Evolutionary conservation across 2,888 invertebrate species (phyloP).

Genomic region (Argyra leucocephala): DNA sequence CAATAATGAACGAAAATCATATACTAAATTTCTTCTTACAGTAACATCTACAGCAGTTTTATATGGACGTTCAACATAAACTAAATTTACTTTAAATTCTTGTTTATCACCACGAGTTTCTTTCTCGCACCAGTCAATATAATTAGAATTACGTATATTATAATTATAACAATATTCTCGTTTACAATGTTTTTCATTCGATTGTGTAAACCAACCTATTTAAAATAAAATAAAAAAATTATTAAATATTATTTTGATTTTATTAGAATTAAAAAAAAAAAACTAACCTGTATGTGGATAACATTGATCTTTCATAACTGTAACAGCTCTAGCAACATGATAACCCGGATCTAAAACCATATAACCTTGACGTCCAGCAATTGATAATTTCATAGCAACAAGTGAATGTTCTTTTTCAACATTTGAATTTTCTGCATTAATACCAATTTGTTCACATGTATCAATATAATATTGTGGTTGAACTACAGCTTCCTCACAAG

Average conservation of each 20-base stretch:
- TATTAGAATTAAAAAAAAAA: not conserved
- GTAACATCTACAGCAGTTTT: conserved; percentile 74
- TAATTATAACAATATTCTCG: conserved; percentile 78
- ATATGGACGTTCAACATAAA: conserved; percentile 72
- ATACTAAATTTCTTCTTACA: conserved; percentile 79
- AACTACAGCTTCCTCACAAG: conserved; percentile 77
- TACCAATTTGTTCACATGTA: conserved; percentile 46
- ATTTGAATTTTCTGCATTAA: conserved; percentile 39
- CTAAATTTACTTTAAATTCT: conserved; percentile 58
- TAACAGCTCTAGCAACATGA: conserved; percentile 75
- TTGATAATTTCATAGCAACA: conserved; percentile 62
- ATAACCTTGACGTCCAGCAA: conserved; percentile 64
- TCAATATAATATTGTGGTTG: conserved; percentile 52
- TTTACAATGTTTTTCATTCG: conserved; percentile 62
- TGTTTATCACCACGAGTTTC: conserved; percentile 59
- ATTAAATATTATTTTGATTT: not conserved
- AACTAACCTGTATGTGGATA: conserved; percentile 66
- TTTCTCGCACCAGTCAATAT: conserved; percentile 77
- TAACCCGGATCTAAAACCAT: conserved; percentile 85
- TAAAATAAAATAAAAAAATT: conserved; percentile 12
- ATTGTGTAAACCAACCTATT: conserved; percentile 73
- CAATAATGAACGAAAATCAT: conserved; percentile 67
- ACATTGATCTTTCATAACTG: conserved; percentile 73
- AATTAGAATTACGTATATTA: conserved; percentile 58
- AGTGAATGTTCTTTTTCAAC: conserved; percentile 83